phyloP scores from a whole-genome alignment of 2,113 vertebrate genomes.

The Actenoides lindsayi region DNA sequence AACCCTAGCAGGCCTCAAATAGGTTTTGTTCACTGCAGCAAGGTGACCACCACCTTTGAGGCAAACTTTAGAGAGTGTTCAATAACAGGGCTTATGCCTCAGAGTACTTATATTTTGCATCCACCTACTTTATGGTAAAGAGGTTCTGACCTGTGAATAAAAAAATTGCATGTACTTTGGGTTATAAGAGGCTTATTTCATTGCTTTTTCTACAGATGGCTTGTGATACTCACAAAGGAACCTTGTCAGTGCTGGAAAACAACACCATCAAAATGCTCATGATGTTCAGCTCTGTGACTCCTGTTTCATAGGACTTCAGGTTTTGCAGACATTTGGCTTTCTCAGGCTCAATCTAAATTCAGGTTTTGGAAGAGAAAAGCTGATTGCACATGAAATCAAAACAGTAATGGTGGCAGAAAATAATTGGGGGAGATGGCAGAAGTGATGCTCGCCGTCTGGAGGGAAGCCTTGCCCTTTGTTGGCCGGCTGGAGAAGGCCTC shows the following conservation, averaged over 20 bases:
- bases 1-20: background rate
- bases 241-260: background rate
- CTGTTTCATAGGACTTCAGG: slow-evolving; percentile 53
- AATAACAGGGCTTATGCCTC: background rate
- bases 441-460: slow-evolving; percentile 3
- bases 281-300: slow-evolving; percentile 43
- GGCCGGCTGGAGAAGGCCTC: slow-evolving; percentile 52
- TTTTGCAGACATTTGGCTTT: slow-evolving; percentile 62
- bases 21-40: background rate
- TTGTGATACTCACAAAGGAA: slow-evolving; percentile 6
- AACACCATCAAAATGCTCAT: background rate
- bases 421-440: slow-evolving; percentile 42
- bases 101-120: background rate
- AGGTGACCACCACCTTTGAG: background rate
- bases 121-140: background rate
- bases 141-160: background rate
- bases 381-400: slow-evolving; percentile 41
- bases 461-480: slow-evolving; percentile 42
- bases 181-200: slow-evolving; percentile 8
- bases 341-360: slow-evolving; percentile 31
- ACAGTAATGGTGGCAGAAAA: slow-evolving; percentile 23
- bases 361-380: slow-evolving; percentile 49
- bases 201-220: background rate
- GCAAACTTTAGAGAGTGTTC: background rate
- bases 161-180: background rate